A percentile compares a stretch with the other conserved stretches of the same genome.
phyloP scores from a whole-genome alignment of 1,140 invertebrate genomes.

The Drosophila trapezifrons region DNA sequence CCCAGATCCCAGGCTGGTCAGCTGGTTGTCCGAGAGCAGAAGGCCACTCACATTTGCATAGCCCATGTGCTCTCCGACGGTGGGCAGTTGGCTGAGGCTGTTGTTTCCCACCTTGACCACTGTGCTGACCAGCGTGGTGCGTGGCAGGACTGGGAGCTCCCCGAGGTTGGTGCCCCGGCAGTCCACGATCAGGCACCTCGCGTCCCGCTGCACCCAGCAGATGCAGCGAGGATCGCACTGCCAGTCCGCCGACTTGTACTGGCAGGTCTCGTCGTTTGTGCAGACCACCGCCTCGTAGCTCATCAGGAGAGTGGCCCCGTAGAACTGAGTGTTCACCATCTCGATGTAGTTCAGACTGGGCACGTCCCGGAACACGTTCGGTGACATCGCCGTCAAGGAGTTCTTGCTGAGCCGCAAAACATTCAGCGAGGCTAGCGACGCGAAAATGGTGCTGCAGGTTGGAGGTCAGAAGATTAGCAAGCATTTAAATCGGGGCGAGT shows the following conservation, averaged over 20 bases:
- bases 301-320: slow-evolving; percentile 69
- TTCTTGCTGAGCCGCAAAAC: slow-evolving; percentile 62
- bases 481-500: neutral
- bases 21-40: slow-evolving; percentile 85
- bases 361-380: slow-evolving; percentile 36
- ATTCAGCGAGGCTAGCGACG: slow-evolving; percentile 46
- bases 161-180: slow-evolving; percentile 84
- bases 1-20: slow-evolving; percentile 78
- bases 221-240: slow-evolving; percentile 85
- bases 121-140: slow-evolving; percentile 57
- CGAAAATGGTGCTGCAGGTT: slow-evolving; percentile 59
- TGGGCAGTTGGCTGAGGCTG: slow-evolving; percentile 83
- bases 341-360: slow-evolving; percentile 49
- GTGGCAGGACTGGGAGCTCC: slow-evolving; percentile 70
- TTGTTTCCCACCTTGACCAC: slow-evolving; percentile 85
- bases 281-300: slow-evolving; percentile 81
- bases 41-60: slow-evolving; percentile 85
- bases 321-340: slow-evolving; percentile 69
- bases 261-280: slow-evolving; percentile 71
- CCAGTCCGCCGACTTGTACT: slow-evolving; percentile 67
- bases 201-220: slow-evolving; percentile 84
- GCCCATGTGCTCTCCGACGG: slow-evolving; percentile 59
- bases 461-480: slow-evolving; percentile 16
- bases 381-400: slow-evolving; percentile 48
- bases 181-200: slow-evolving; percentile 84